These are phyloP conservation scores for Hemaris fuciformis DNA, from an alignment of 2,888 invertebrate species.

Conservation along the genomic window DNA sequence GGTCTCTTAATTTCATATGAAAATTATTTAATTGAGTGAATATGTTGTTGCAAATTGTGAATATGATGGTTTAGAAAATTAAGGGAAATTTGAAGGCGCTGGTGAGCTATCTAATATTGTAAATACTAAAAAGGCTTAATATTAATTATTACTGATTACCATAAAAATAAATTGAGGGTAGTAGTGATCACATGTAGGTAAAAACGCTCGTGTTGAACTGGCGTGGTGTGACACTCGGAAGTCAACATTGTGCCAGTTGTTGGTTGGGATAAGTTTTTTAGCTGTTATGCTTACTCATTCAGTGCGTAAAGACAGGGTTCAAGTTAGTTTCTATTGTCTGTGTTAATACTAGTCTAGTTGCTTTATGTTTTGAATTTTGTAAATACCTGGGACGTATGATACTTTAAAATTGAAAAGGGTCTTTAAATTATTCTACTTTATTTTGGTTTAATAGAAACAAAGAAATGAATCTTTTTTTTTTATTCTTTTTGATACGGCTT, in stretches of 20 bases:
- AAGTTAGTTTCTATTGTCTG: conserved; percentile 17
- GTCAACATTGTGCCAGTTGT: too few species aligned
- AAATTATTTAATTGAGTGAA: background rate
- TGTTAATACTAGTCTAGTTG: conserved; percentile 38
- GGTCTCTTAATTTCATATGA: background rate
- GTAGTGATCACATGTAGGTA: too few species aligned
- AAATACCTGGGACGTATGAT: background rate
- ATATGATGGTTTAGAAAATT: background rate
- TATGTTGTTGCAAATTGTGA: background rate
- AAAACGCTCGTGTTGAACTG: too few species aligned
- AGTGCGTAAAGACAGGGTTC: conserved; percentile 2
- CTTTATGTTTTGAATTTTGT: background rate
- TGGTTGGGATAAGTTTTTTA: background rate
- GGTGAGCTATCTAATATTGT: too few species aligned
- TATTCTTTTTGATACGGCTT: too few species aligned
- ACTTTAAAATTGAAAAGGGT: background rate
- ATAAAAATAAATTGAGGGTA: too few species aligned
- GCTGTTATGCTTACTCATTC: background rate
- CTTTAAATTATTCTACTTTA: background rate
- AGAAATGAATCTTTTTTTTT: too few species aligned
- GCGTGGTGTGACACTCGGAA: too few species aligned
- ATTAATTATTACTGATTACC: too few species aligned
- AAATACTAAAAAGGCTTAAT: too few species aligned
- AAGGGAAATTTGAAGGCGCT: too few species aligned
- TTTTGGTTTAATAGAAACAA: background rate